Percentiles rank a stretch among this genome's conserved stretches.
phyloP scores from a whole-genome alignment of 2,797 vertebrate species.

The Chelon labrosus region DNA sequence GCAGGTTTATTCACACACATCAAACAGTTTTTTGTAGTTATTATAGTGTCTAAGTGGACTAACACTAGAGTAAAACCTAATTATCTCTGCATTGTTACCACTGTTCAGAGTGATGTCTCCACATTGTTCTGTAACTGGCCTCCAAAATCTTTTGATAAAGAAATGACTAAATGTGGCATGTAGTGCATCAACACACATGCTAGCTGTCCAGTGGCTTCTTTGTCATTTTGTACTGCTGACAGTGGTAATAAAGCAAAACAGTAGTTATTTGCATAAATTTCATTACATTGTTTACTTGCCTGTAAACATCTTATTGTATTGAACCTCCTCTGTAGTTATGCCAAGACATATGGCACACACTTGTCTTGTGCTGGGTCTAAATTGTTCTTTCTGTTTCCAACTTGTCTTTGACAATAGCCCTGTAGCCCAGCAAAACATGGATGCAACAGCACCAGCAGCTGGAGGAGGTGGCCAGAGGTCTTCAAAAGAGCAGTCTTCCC shows the following conservation, averaged over 20 bases:
- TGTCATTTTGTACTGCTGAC: background rate
- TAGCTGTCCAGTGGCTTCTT: background rate
- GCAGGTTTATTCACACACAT: slow-evolving; percentile 27
- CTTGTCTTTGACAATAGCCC: slow-evolving; percentile 63
- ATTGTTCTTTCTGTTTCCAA: background rate
- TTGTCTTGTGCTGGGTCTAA: background rate
- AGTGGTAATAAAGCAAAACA: background rate
- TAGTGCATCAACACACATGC: slow-evolving; percentile 3
- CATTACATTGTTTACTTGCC: no score
- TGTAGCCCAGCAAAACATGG: slow-evolving; percentile 80
- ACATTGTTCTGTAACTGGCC: background rate
- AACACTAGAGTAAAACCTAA: background rate
- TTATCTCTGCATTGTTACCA: background rate
- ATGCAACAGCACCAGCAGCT: slow-evolving; percentile 66
- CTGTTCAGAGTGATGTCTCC: background rate
- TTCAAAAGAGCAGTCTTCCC: slow-evolving; percentile 87
- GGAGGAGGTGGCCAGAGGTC: slow-evolving; percentile 83
- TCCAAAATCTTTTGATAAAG: slow-evolving; percentile 13
- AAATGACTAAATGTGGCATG: slow-evolving; percentile 11
- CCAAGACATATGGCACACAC: no score
- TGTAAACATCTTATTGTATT: background rate
- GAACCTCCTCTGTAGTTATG: background rate
- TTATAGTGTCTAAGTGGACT: slow-evolving; percentile 8
- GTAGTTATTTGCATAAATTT: background rate
- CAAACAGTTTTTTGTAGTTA: slow-evolving; percentile 24